Percentiles rank a stretch among this genome's conserved stretches.
phyloP scores from a whole-genome alignment of 2,888 invertebrate species.

The Nesidiocoris tenuis region DNA sequence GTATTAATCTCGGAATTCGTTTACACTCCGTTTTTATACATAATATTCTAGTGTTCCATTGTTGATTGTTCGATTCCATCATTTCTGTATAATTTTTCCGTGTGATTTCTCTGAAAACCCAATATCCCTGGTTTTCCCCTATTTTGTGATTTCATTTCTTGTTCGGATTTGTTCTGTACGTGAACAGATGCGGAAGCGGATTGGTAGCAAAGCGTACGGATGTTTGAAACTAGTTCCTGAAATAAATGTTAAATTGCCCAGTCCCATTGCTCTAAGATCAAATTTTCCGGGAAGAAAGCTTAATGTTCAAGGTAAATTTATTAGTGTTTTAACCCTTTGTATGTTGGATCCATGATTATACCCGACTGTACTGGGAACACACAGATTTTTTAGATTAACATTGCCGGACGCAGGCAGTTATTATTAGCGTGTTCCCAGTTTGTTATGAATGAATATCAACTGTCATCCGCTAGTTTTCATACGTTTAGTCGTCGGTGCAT shows the following conservation, averaged over 20 bases:
- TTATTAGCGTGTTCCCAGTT: too few species aligned
- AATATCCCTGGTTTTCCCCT: slow-evolving; percentile 16
- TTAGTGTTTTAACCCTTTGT: slow-evolving; percentile 4
- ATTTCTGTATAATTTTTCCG: too few species aligned
- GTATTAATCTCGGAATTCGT: too few species aligned
- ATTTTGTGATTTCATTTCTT: neutral
- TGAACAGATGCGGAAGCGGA: slow-evolving; percentile 47
- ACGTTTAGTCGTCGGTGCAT: too few species aligned
- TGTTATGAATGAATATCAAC: too few species aligned
- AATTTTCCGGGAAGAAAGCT: slow-evolving; percentile 14
- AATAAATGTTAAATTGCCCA: slow-evolving; percentile 19
- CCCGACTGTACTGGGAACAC: too few species aligned
- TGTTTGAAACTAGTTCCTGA: slow-evolving; percentile 42
- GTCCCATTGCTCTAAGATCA: slow-evolving; percentile 19
- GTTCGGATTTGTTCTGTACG: slow-evolving; percentile 14
- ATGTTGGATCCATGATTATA: neutral
- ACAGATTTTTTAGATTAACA: too few species aligned
- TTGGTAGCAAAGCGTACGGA: slow-evolving; percentile 47
- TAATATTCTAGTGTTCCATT: too few species aligned
- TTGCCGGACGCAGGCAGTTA: too few species aligned
- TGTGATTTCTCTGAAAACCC: neutral
- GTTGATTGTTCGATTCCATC: too few species aligned
- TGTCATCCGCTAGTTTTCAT: too few species aligned
- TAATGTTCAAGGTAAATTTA: slow-evolving; percentile 32
- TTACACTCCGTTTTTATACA: too few species aligned